Percentiles rank a stretch among this genome's conserved stretches.
phyloP scores from a whole-genome alignment of 2,888 invertebrate species.

The Apantesis nais region DNA sequence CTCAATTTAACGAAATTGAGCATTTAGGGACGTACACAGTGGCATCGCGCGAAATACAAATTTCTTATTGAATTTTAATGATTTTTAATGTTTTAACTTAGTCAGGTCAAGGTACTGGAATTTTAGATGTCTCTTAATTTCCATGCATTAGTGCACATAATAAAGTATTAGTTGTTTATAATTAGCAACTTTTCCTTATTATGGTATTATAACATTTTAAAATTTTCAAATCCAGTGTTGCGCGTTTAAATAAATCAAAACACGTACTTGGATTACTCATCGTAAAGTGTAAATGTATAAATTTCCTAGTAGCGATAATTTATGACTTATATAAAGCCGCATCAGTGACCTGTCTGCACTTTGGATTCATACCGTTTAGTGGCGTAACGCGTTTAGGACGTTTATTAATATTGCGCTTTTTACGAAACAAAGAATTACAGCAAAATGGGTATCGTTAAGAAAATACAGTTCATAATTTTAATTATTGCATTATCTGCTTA shows the following conservation, averaged over 20 bases:
- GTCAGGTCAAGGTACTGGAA: too few species aligned
- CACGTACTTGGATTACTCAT: conserved; percentile 2
- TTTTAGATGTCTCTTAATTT: neutral
- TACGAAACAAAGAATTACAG: conserved; percentile 35
- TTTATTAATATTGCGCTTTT: conserved; percentile 30
- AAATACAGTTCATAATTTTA: conserved; percentile 27
- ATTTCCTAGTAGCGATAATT: conserved; percentile 15
- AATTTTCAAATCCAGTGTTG: neutral
- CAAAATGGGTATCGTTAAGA: conserved; percentile 44
- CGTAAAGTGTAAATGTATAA: conserved; percentile 3
- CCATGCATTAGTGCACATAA: neutral
- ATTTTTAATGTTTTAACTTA: too few species aligned
- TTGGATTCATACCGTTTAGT: conserved; percentile 44
- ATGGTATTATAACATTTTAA: neutral
- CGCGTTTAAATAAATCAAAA: neutral
- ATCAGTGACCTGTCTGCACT: conserved; percentile 52
- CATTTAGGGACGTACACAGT: too few species aligned
- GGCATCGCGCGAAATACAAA: too few species aligned
- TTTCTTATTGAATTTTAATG: too few species aligned
- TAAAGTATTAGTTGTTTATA: neutral
- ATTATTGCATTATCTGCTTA: conserved; percentile 40
- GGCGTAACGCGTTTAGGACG: conserved; percentile 23
- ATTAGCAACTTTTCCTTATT: neutral
- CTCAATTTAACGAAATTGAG: too few species aligned
- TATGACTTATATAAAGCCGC: conserved; percentile 34